phyloP scores from a whole-genome alignment of 2,888 invertebrate genomes.

The Euplexia lucipara region DNA sequence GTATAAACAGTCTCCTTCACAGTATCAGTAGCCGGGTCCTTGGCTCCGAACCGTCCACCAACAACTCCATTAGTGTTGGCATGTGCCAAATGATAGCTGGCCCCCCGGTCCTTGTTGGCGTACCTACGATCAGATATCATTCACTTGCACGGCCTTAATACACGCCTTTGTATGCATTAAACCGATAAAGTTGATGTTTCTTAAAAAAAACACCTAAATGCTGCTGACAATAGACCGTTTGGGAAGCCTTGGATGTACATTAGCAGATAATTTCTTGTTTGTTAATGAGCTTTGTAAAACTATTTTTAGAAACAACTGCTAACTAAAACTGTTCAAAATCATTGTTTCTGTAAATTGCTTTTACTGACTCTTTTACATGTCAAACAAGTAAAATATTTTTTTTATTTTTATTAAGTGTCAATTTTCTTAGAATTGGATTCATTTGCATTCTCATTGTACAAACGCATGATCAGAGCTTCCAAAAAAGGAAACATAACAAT shows the following conservation, averaged over 20 bases:
- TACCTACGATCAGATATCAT: slow-evolving; percentile 81
- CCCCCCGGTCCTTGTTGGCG: slow-evolving; percentile 93
- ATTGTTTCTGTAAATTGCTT: too few relatives aligned
- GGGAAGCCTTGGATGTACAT: slow-evolving; percentile 44
- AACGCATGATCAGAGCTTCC: too few relatives aligned
- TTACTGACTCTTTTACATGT: too few relatives aligned
- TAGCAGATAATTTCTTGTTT: slow-evolving; percentile 40
- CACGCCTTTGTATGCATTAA: slow-evolving; percentile 43
- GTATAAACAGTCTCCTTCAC: slow-evolving; percentile 94
- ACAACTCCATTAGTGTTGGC: slow-evolving; percentile 93
- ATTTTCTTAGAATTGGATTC: too few relatives aligned
- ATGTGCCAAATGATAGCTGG: slow-evolving; percentile 93
- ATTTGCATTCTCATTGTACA: too few relatives aligned
- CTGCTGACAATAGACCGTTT: slow-evolving; percentile 53
- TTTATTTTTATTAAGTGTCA: too few relatives aligned
- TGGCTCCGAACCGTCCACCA: slow-evolving; percentile 93
- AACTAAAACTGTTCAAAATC: too few relatives aligned
- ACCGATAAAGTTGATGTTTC: slow-evolving; percentile 35
- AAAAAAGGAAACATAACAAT: too few relatives aligned
- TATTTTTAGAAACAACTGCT: too few relatives aligned
- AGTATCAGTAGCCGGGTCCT: slow-evolving; percentile 93
- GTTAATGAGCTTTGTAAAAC: too few relatives aligned
- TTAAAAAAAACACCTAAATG: slow-evolving; percentile 49
- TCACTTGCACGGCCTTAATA: slow-evolving; percentile 54
- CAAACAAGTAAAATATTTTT: too few relatives aligned